Percentiles rank a stretch among this genome's conserved stretches.
Evolutionary conservation across 2,888 invertebrate genomes (phyloP).

Genomic region (Asteroscopus sphinx): DNA sequence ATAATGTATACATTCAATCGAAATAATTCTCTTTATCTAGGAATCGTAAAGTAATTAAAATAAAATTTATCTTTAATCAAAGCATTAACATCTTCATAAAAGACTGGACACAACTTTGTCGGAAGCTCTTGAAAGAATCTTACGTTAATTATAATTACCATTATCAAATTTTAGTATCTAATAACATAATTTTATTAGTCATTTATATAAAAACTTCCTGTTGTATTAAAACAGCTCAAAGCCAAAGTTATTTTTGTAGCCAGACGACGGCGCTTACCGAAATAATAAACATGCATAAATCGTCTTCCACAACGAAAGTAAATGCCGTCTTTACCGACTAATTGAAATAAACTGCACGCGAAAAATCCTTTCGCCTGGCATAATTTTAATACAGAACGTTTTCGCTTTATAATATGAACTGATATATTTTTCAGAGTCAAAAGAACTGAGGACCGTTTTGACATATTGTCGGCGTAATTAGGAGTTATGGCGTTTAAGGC

Average conservation of each 20-base stretch:
- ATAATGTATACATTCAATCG: too few relatives aligned
- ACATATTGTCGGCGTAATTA: slow-evolving; percentile 64
- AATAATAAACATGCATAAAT: slow-evolving; percentile 73
- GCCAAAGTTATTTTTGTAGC: slow-evolving; percentile 57
- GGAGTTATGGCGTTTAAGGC: slow-evolving; percentile 63
- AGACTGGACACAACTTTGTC: slow-evolving; percentile 13
- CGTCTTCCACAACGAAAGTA: slow-evolving; percentile 59
- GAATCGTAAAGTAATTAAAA: slow-evolving; percentile 2
- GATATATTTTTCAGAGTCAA: slow-evolving; percentile 53
- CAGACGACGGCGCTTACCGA: slow-evolving; percentile 60
- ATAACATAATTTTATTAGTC: slow-evolving; percentile 22
- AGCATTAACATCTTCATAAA: slow-evolving; percentile 20
- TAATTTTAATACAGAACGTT: slow-evolving; percentile 25
- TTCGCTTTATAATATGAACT: slow-evolving; percentile 45
- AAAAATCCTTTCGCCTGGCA: slow-evolving; percentile 52
- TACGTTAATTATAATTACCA: slow-evolving; percentile 10
- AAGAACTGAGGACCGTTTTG: slow-evolving; percentile 47
- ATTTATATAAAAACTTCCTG: slow-evolving; percentile 26
- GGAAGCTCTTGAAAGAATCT: slow-evolving; percentile 19
- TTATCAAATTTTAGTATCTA: slow-evolving; percentile 21
- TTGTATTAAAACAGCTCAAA: slow-evolving; percentile 17
- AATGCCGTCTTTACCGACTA: slow-evolving; percentile 65
- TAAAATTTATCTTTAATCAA: slow-evolving; percentile 21
- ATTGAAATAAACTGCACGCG: slow-evolving; percentile 76
- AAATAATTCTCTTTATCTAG: neutral